Evolutionary conservation across 2,888 invertebrate species (phyloP), one percentile per base, ranked within the genome.

Genomic region (Oscheius sp.): DNA sequence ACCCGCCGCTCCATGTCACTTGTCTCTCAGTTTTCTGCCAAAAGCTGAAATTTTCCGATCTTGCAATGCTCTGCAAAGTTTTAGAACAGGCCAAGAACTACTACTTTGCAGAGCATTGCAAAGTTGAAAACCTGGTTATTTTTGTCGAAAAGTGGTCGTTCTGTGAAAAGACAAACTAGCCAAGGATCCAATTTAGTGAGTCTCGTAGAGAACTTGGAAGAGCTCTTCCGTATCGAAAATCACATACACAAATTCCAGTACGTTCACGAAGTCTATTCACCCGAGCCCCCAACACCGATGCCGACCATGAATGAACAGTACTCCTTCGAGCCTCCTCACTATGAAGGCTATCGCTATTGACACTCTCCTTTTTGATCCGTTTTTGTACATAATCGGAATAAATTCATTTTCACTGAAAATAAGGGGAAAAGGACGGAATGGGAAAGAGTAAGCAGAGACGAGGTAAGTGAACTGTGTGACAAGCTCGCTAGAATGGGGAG

Each of bases 301-400:
- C 68, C 74, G 2, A 70, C 70, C 13, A 62, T 42, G 42, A 42
- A 55, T 3, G 80, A 80, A 65, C 80, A 80, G 73, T 80, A 78
- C 63, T 77, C 77, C 57, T 80, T 78, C 74, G 80, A 80, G 63
- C 80, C 78, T 47, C 75, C 80, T 1, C 74, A 78, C 63, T 76
- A 76, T 59, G 78, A 80, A 53, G 76, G 76, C 71, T 80, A 80
- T 59, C 80, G 78, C 71, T 80, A 80, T 73, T 80, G 73, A 77
- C 32, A 33, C 13, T 5, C 51, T 33, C 53, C 35, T 21, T 51
- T 9, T 13, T 55, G 33, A 2, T 55, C 42, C 48, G 50, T 65
- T 60, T n/a, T 60, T 63, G 63, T 63, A 63, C 63, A 63, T 63
- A 63, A 32, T 33, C 21, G 47, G 48, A 63, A 29, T 35, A 35